phyloP scores from a whole-genome alignment of 2,888 invertebrate species.

The Crossocerus cetratus region DNA sequence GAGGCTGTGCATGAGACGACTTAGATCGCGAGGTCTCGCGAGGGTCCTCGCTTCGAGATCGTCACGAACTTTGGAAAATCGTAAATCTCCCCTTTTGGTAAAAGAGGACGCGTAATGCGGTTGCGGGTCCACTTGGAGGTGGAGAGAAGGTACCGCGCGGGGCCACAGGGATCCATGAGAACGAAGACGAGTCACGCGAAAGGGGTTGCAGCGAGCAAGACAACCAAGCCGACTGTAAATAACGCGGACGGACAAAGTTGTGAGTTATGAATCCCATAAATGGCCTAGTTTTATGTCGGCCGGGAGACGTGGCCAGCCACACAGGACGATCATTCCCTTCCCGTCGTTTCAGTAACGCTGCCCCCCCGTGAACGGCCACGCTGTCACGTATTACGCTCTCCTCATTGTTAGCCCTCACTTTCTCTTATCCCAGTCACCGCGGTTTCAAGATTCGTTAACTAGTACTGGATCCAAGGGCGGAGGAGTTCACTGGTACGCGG shows the following conservation, averaged over 20 bases:
- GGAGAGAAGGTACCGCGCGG: background rate
- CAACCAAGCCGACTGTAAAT: slow-evolving; percentile 72
- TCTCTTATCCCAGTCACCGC: slow-evolving; percentile 31
- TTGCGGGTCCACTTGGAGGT: background rate
- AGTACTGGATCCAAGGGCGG: too few relatives aligned
- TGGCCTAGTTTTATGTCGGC: slow-evolving; percentile 72
- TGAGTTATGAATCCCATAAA: slow-evolving; percentile 74
- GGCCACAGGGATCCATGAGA: background rate
- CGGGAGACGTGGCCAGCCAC: slow-evolving; percentile 64
- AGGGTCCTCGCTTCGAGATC: background rate
- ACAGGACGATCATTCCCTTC: slow-evolving; percentile 65
- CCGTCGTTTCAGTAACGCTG: slow-evolving; percentile 53
- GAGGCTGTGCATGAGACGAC: slow-evolving; percentile 18
- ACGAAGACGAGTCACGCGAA: slow-evolving; percentile 20
- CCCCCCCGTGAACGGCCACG: slow-evolving; percentile 38
- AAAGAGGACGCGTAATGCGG: slow-evolving; percentile 8
- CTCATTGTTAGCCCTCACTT: slow-evolving; percentile 52
- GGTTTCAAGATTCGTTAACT: too few relatives aligned
- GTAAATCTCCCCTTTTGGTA: slow-evolving; percentile 7
- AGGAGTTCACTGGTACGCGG: too few relatives aligned
- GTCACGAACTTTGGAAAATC: slow-evolving; percentile 27
- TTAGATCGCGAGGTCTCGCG: slow-evolving; percentile 11
- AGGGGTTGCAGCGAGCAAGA: slow-evolving; percentile 24
- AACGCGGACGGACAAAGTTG: slow-evolving; percentile 72
- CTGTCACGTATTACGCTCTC: slow-evolving; percentile 57